Conservation (phyloP, 2,888 invertebrate species). For the Lasius platythorax region DNA sequence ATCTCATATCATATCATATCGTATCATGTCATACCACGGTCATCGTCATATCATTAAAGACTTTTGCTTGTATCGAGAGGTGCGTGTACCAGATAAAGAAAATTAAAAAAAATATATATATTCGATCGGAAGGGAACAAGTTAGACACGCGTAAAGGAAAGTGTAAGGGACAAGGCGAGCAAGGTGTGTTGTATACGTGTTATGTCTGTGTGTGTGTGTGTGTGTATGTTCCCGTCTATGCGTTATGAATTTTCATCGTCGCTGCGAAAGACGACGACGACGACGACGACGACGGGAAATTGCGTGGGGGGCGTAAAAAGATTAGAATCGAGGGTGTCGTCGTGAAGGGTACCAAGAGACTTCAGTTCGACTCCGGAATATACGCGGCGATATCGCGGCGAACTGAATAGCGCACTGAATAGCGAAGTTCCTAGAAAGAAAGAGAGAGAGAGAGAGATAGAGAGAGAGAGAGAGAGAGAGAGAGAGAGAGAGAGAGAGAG, state of each 20-base stretch:
- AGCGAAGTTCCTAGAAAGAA: conserved; percentile 3
- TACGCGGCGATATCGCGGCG: conserved; percentile 29
- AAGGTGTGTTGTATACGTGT: neutral
- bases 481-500: neutral
- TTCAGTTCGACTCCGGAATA: conserved; percentile 17
- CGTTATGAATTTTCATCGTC: conserved; percentile 8
- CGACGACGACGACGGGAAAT: conserved; percentile 32
- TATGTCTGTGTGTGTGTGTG: neutral
- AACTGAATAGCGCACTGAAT: conserved; percentile 14
- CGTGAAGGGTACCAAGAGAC: neutral
- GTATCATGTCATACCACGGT: conserved; percentile 80
- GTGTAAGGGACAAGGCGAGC: neutral
- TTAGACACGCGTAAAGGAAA: neutral
- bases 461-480: neutral
- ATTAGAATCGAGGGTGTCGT: conserved; percentile 29
- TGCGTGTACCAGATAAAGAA: conserved; percentile 71
- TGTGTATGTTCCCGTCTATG: neutral
- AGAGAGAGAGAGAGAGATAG: conserved; percentile 6
- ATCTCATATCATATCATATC: conserved; percentile 82
- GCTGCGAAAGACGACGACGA: conserved; percentile 21
- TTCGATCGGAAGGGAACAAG: neutral
- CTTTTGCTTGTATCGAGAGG: conserved; percentile 72
- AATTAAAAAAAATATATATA: conserved; percentile 32
- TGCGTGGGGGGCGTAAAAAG: conserved; percentile 25
- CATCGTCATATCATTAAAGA: conserved; percentile 79